Evolutionary conservation across 1,140 invertebrate species (phyloP), one percentile per base, ranked within the genome.

Genomic region (Drosophila subobscura): DNA sequence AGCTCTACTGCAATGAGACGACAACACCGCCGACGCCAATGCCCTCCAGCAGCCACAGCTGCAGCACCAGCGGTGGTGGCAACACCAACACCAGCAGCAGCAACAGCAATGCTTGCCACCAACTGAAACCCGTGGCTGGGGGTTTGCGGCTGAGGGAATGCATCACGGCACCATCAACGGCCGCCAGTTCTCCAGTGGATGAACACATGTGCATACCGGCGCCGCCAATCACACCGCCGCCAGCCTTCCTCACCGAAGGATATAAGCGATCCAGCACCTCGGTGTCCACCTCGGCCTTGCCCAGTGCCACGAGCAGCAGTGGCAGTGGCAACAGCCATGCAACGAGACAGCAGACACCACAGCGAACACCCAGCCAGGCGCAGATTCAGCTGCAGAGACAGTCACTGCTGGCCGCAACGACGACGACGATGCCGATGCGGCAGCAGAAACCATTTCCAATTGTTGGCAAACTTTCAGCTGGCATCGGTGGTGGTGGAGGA

Each of bases 181-280:
- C 89, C 6, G 86, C 93, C 92, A 81, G 93, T 91, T 90, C 89
- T 8, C 89, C 89, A 5, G 86, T 91, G 37, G 86, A 86, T 79
- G 94, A 95, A 55, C 92, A 94, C 33, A 93, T 94, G 20, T 83
- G 57, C 27, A 90, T 91, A 23, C 92, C 92, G 2, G 93, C 93
- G 1, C 94, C 93, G 3, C 94, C 94, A 3, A 95, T 95, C 57
- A 95, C 94, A 20, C 94, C 94, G 4, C 94, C 94, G 10, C 94
- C 94, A 2, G 94, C 94, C 27, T 95, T 95, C 74, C 90, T 94
- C 14, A 93, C 94, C 0, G 93, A 93, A 25, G 93, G 93, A 10
- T 94, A 94, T 61, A 93, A 93, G 50, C 92, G 93, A 59, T 92
- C 92, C 22, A 86, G 77, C 54, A 77, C 73, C 0, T 79, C 83